Evolutionary conservation across 2,797 vertebrate species (phyloP), one percentile per base, ranked within the genome.

Genomic region (Dromococcyx pavoninus): DNA sequence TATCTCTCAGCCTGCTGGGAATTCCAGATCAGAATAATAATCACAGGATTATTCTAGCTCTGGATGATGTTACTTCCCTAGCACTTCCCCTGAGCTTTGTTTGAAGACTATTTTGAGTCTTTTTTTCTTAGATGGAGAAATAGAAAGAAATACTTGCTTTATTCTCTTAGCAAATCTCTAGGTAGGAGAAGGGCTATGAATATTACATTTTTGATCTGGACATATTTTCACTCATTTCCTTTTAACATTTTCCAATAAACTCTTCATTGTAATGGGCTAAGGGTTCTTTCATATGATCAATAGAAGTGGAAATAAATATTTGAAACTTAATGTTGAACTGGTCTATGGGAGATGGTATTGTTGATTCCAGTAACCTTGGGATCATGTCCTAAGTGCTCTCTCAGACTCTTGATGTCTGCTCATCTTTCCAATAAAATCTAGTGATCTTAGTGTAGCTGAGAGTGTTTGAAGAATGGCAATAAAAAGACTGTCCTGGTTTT

Each of bases 11-110:
- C 32, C 76, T 89, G 39, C 74, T 89, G 76, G 44, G 72, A 73
- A 94, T 86, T 96, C 86, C 73, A 86, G 70, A 89, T 75, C 76
- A 85, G 90, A 95, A 94, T 85, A 94, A 75, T 72, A 94, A 95
- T 89, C 89, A 51, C 78, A 93, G 58, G 77, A 82, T 97, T 95
- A 83, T 77, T n/a, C 54, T 56, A 77, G n/a, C 30, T 87, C 54
- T 81, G 77, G 53, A 43, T 17, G 17, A 28, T 53, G 24, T 76
- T 95, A 12, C 41, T 94, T 95, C 95, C 54, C 37, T 89, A 92
- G 66, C 10, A 7, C 25, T 94, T 90, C 69, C 71, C 62, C 37
- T 46, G 23, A 82, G 64, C 48, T 86, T 95, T 81, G 24, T 95
- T 79, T 88, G 71, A 94, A 91, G 85, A 21, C 48, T 76, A 82